A percentile compares a stretch with the other conserved stretches of the same genome.
Evolutionary conservation across 2,113 vertebrate genomes (phyloP).

Genomic region (Leptodactylus fuscus): DNA sequence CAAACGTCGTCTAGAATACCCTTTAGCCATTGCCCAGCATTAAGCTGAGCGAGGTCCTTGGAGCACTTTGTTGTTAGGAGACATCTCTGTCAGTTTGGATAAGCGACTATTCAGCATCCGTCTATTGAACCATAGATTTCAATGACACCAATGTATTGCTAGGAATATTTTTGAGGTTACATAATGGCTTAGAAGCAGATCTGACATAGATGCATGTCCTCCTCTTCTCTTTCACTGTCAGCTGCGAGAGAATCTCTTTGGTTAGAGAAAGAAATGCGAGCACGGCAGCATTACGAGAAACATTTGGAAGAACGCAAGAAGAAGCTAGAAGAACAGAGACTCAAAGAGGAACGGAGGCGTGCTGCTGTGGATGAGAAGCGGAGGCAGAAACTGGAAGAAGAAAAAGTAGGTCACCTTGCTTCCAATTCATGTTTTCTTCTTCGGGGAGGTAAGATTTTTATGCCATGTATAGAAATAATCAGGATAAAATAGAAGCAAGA

Average conservation of each 20-base stretch:
- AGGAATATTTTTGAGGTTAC: background rate
- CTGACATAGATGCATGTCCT: background rate
- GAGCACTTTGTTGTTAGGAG: background rate
- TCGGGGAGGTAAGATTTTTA: background rate
- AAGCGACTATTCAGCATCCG: background rate
- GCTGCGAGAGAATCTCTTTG: conserved; percentile 86
- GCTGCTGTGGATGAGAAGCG: conserved; percentile 92
- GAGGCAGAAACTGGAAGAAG: conserved; percentile 87
- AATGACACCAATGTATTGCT: background rate
- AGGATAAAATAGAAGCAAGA: background rate
- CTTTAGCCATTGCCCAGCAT: background rate
- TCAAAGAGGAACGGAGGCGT: conserved; percentile 86
- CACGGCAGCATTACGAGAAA: conserved; percentile 88
- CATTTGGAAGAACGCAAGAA: conserved; percentile 88
- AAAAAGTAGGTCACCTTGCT: conserved; percentile 77
- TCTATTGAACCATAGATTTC: background rate
- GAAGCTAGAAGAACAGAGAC: conserved; percentile 87
- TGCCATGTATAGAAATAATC: background rate
- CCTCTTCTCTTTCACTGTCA: conserved; percentile 63
- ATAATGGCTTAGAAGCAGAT: background rate
- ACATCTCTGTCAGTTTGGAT: background rate
- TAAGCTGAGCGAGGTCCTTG: background rate
- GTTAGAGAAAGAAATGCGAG: conserved; percentile 87
- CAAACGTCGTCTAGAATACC: background rate
- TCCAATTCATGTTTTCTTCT: background rate